Percentiles rank a stretch among this genome's conserved stretches.
Conservation (phyloP, 2,797 vertebrate species). For the Gambusia yucatana region DNA sequence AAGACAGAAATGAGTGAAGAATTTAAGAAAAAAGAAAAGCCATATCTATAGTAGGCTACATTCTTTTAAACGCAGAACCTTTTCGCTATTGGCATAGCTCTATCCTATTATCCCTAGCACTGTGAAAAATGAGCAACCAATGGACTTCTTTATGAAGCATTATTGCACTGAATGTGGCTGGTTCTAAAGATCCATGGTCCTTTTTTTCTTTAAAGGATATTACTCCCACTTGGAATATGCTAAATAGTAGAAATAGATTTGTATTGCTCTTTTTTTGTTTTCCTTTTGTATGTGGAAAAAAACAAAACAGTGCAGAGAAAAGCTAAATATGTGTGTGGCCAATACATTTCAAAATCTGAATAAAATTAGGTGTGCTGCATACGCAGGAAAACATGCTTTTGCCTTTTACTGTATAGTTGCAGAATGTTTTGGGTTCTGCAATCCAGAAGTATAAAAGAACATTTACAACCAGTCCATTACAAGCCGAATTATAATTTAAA, state of each 20-base stretch:
- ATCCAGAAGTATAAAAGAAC: constrained; percentile 9
- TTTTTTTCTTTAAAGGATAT: constrained; percentile 53
- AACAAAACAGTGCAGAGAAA: constrained; percentile 15
- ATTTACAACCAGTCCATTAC: not conserved
- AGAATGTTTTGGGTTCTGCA: constrained; percentile 15
- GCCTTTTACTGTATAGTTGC: not conserved
- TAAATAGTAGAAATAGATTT: constrained; percentile 34
- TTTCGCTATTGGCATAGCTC: constrained; percentile 25
- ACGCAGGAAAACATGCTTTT: not conserved
- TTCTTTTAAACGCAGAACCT: constrained; percentile 23
- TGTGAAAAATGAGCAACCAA: constrained; percentile 64
- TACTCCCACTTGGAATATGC: constrained; percentile 44
- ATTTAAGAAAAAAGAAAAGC: not conserved
- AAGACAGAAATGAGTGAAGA: constrained; percentile 29
- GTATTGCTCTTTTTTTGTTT: constrained; percentile 13
- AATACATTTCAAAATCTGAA: not conserved
- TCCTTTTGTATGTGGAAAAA: not conserved
- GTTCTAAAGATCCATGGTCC: constrained; percentile 63
- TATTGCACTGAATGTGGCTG: constrained; percentile 57
- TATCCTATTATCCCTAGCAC: constrained; percentile 47
- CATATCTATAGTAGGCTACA: not conserved
- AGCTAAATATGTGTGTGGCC: constrained; percentile 17
- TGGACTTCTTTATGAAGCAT: constrained; percentile 46
- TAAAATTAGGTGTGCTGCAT: not conserved
- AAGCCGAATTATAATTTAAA: not conserved